Conservation (phyloP, 2,797 vertebrate genomes). For the Mionectes olivaceus region DNA sequence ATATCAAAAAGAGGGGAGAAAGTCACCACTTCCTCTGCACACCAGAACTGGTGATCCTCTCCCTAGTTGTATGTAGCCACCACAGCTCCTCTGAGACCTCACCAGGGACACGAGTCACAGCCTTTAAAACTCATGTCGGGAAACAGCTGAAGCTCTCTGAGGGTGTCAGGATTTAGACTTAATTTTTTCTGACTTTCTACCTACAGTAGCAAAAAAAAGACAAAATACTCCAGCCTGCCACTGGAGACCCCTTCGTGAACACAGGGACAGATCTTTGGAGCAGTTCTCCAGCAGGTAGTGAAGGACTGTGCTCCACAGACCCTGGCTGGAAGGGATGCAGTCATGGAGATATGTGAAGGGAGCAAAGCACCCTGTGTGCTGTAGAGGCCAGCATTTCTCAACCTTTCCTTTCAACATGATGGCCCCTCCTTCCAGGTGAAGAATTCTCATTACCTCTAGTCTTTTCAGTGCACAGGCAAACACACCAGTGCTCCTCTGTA, state of each 20-base stretch:
- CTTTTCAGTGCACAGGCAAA: background rate
- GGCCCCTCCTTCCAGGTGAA: background rate
- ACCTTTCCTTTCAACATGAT: background rate
- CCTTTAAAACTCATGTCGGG: background rate
- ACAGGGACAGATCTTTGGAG: background rate
- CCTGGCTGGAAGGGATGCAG: background rate
- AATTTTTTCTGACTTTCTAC: background rate
- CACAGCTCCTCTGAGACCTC: background rate
- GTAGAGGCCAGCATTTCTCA: background rate
- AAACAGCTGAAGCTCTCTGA: background rate
- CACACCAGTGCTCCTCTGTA: background rate
- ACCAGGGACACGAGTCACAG: background rate
- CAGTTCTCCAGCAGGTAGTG: background rate
- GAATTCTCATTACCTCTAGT: background rate
- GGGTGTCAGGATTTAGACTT: background rate
- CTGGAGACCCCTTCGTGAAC: background rate
- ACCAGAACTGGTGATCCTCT: background rate
- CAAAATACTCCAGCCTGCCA: background rate
- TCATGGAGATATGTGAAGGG: background rate
- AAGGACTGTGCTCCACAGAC: background rate
- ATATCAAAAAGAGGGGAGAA: background rate
- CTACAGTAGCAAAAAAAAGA: background rate
- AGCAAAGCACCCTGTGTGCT: background rate
- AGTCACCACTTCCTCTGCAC: background rate
- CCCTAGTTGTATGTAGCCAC: background rate